Base-by-base conservation (phyloP, 2,888 invertebrate genomes). In the Chymomyza caudatula region DNA sequence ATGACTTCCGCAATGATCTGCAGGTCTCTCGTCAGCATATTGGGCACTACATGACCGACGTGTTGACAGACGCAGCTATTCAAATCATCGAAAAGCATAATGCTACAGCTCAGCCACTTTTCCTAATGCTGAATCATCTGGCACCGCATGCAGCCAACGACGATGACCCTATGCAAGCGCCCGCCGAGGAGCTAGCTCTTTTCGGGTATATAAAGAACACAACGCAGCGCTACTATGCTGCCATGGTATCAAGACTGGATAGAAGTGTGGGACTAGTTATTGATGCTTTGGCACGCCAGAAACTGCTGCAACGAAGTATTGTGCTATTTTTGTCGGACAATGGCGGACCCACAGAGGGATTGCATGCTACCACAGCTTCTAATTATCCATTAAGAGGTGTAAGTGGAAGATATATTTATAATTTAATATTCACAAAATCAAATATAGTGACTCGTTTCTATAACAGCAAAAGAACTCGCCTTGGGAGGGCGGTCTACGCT, bases 261-360 rank as follows among this genome's bases (percentile, higher is more conserved):
- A 93, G 95, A 63, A 95, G 97, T 55, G 93, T 98, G 2, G 97
- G 96, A 0, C 92, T 93, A 57, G 93, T 98, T 6, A 92, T 97
- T 0, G 87, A 92, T 56, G 93, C 95, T 2, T 90, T 98, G 60
- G 91, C 92, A 59, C 88, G 92, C 0, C 93, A 92, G 65, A 92
- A 92, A 1, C 94, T 97, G 90, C 91, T 97, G 71, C 91, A 96
- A 49, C 94, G 97, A 87, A 95, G 96, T 0, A 93, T 98, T 53
- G 92, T 98, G 60, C 90, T 96, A 1, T 98, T 98, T 88, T 93
- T 95, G 76, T 95, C 96, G 11, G 98, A 98, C 88, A 98, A 98
- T 88, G 97, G 97, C 0, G 96, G 94, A 0, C 95, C 96, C 55
- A 94, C 96, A 0, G 91, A 92, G 63, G 96, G 96, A 0, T 80